Evolutionary conservation across 1,140 invertebrate genomes (phyloP).

Genomic region (Armadillidium nasatum): DNA sequence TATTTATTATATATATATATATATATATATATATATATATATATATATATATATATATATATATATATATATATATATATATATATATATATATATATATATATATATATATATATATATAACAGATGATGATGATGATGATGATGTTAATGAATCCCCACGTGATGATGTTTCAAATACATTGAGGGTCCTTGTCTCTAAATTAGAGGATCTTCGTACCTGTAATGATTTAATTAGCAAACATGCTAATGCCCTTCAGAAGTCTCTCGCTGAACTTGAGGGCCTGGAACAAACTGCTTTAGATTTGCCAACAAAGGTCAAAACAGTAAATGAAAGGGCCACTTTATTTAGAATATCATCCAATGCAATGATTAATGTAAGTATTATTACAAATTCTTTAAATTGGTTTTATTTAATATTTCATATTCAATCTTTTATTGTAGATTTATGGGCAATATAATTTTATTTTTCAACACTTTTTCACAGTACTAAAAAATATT

Average conservation of each 20-base stretch:
- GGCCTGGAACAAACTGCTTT: conserved; percentile 57
- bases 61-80: no score
- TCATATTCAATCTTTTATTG: no score
- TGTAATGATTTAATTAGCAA: conserved; percentile 86
- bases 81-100: no score
- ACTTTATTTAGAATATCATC: conserved; percentile 90
- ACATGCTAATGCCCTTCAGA: conserved; percentile 75
- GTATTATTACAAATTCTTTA: no score
- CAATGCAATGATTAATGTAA: conserved; percentile 92
- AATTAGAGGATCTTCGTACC: conserved; percentile 80
- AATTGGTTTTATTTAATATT: no score
- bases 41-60: no score
- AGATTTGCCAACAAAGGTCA: conserved; percentile 55
- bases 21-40: no score
- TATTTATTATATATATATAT: no score
- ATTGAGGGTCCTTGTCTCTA: conserved; percentile 52
- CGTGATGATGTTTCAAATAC: conserved; percentile 37
- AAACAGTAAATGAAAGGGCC: conserved; percentile 80
- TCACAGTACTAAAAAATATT: no score
- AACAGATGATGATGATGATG: conserved; percentile 38
- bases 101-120: no score
- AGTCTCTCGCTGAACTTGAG: conserved; percentile 77
- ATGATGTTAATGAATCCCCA: conserved; percentile 32
- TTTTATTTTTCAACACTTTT: no score
- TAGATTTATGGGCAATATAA: no score